Evolutionary conservation across 1,140 invertebrate species (phyloP).

Genomic region (Pararge aegeria): DNA sequence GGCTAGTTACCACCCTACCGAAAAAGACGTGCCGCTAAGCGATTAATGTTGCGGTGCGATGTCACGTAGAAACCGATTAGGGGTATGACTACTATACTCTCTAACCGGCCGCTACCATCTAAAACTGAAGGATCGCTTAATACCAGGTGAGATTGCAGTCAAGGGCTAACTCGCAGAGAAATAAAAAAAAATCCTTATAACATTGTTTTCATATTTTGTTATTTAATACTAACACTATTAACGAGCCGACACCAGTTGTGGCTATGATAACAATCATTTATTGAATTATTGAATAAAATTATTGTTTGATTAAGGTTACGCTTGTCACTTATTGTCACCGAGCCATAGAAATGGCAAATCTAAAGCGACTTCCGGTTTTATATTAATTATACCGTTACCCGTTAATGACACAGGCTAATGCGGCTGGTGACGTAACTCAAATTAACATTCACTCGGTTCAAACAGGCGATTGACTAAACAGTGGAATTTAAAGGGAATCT

Average conservation of each 20-base stretch:
- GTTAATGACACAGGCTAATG: not conserved
- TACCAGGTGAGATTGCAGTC: too few species aligned
- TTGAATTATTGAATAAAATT: not conserved
- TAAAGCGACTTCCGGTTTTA: not conserved
- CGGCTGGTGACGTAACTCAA: not conserved
- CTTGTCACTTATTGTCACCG: conserved; percentile 5
- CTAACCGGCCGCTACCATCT: too few species aligned
- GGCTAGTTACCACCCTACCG: too few species aligned
- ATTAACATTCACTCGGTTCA: not conserved
- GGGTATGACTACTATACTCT: too few species aligned
- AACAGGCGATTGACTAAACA: not conserved
- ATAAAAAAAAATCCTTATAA: too few species aligned
- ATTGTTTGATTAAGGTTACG: conserved; percentile 1
- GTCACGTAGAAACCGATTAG: too few species aligned
- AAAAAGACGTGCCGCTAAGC: too few species aligned
- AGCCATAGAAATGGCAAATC: not conserved
- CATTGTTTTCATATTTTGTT: not conserved
- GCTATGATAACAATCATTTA: not conserved
- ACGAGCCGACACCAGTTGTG: not conserved
- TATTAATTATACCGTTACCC: not conserved
- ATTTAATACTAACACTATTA: not conserved
- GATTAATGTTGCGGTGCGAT: too few species aligned
- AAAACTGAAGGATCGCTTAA: too few species aligned
- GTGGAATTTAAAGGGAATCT: not conserved
- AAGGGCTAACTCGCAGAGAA: too few species aligned